Percentiles rank a stretch among this genome's conserved stretches.
Conservation (phyloP, 2,113 vertebrate genomes). For the Cygnus buccinator region DNA sequence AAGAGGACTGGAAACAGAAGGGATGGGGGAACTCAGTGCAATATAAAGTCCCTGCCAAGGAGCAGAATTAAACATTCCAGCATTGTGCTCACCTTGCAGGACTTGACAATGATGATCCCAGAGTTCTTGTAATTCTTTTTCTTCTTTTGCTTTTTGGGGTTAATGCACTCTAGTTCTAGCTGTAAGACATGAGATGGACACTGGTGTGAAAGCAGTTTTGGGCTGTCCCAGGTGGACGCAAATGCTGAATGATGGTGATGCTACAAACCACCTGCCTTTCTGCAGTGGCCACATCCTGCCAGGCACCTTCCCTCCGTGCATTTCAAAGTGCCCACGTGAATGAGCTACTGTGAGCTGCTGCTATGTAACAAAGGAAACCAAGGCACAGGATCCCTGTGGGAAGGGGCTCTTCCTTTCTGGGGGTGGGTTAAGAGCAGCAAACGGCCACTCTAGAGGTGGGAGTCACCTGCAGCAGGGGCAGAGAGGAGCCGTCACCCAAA, state of each 20-base stretch:
- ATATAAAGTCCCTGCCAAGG: neutral
- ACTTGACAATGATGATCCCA: slow-evolving; percentile 91
- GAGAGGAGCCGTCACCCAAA: neutral
- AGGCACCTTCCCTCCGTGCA: rapidly evolving
- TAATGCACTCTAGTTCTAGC: slow-evolving; percentile 97
- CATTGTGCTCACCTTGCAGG: slow-evolving; percentile 85
- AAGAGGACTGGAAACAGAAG: neutral
- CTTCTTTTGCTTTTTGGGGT: slow-evolving; percentile 98
- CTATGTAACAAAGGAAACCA: no score
- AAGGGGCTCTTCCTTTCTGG: neutral
- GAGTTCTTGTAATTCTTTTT: slow-evolving; percentile 98
- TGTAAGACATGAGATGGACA: slow-evolving; percentile 30
- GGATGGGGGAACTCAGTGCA: rapidly evolving
- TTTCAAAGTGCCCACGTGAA: neutral
- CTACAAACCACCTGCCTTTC: neutral
- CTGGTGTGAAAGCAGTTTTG: neutral
- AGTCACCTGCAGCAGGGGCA: no score
- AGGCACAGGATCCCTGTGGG: neutral
- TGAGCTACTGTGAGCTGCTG: neutral
- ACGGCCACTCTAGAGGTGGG: no score
- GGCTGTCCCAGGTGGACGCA: neutral
- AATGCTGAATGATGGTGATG: neutral
- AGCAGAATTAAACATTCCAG: neutral
- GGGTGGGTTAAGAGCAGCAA: no score
- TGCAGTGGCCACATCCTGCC: neutral